These are phyloP conservation scores for Cheiracanthium punctorium DNA, from an alignment of 2,888 invertebrate species.

Conservation along the genomic window DNA sequence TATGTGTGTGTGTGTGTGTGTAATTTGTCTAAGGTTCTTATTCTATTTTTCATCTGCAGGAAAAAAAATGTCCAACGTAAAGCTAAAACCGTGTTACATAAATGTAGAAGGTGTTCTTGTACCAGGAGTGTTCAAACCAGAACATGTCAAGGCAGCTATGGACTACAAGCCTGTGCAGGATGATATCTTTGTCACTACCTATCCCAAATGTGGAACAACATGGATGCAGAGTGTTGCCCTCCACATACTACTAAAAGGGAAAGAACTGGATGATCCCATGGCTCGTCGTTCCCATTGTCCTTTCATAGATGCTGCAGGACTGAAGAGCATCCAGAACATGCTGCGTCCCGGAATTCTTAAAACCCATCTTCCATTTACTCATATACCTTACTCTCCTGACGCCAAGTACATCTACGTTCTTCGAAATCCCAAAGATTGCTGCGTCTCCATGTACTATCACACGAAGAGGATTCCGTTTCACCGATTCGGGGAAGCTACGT, in stretches of 20 bases:
- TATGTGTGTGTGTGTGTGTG: too few species aligned
- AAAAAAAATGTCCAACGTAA: too few species aligned
- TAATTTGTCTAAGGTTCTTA: too few species aligned
- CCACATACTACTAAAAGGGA: conserved; percentile 26
- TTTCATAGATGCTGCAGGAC: conserved; percentile 47
- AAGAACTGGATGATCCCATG: not conserved
- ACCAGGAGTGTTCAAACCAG: too few species aligned
- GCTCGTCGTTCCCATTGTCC: conserved; percentile 31
- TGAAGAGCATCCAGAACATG: conserved; percentile 23
- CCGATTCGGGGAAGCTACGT: conserved; percentile 64
- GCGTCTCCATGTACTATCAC: conserved; percentile 76
- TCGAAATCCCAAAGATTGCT: conserved; percentile 77
- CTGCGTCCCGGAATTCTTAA: conserved; percentile 63
- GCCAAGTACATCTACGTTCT: conserved; percentile 75
- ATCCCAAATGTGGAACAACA: conserved; percentile 65
- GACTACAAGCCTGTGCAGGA: too few species aligned
- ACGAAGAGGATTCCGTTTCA: not conserved
- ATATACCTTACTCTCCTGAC: conserved; percentile 54
- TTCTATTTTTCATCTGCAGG: too few species aligned
- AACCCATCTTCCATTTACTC: conserved; percentile 73
- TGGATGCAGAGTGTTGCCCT: conserved; percentile 46
- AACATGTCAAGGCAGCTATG: too few species aligned
- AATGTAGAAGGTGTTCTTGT: too few species aligned
- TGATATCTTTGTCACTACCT: conserved; percentile 55
- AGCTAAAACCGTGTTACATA: too few species aligned